A percentile compares a stretch with the other conserved stretches of the same genome.
Conservation (phyloP, 2,888 invertebrate genomes). For the Heteropelma amictum region DNA sequence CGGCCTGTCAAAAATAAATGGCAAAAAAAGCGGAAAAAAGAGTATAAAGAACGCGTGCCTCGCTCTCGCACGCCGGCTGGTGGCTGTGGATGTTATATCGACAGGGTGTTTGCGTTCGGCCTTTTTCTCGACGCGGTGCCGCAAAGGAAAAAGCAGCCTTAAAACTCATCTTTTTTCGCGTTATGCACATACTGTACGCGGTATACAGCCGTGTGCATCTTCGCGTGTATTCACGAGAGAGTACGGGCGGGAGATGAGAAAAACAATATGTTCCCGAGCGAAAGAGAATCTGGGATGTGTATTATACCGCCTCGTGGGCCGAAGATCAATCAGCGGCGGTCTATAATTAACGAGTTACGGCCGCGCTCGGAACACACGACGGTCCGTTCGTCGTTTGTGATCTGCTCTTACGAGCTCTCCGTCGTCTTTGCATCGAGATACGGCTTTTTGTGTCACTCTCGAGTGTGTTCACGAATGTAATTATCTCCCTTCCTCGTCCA, state of each 20-base stretch:
- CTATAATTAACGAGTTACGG: constrained; percentile 78
- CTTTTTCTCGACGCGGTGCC: constrained; percentile 32
- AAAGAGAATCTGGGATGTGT: constrained; percentile 35
- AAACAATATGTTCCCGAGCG: constrained; percentile 16
- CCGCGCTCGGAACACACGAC: constrained; percentile 59
- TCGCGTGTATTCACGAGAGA: background rate
- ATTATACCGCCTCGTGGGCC: constrained; percentile 62
- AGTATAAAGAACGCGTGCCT: constrained; percentile 66
- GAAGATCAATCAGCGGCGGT: constrained; percentile 77
- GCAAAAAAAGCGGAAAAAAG: constrained; percentile 37
- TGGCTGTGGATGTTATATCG: constrained; percentile 69
- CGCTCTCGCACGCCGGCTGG: constrained; percentile 29
- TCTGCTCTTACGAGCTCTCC: constrained; percentile 44
- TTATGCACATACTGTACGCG: background rate
- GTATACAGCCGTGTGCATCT: constrained; percentile 7
- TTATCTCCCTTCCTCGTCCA: constrained; percentile 48
- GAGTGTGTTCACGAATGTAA: constrained; percentile 54
- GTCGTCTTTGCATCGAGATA: constrained; percentile 75
- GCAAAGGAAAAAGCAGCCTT: background rate
- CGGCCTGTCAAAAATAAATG: constrained; percentile 20
- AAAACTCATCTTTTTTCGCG: background rate
- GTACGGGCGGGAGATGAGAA: background rate
- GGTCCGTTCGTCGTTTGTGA: constrained; percentile 28
- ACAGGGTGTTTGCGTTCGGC: constrained; percentile 67
- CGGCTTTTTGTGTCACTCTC: constrained; percentile 76